Evolutionary conservation across 2,797 vertebrate species (phyloP).

Genomic region (Hemitrygon akajei): DNA sequence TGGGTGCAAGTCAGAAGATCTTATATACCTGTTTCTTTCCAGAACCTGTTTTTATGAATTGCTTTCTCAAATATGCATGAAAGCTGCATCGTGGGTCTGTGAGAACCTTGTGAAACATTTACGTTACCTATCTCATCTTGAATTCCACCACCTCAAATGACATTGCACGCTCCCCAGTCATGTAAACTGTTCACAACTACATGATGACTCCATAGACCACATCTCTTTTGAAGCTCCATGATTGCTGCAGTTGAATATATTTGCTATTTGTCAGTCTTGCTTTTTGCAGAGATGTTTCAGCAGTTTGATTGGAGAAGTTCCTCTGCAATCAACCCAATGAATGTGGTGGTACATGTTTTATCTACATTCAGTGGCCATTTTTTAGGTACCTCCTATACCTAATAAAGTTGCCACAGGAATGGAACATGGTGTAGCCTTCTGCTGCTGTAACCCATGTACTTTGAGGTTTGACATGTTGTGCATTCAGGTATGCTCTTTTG

Average conservation of each 20-base stretch:
- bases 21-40: background rate
- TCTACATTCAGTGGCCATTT: background rate
- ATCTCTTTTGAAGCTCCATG: background rate
- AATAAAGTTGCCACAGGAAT: too few relatives aligned
- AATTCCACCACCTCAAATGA: background rate
- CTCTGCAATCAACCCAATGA: background rate
- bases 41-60: background rate
- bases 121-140: background rate
- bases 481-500: too few relatives aligned
- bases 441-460: too few relatives aligned
- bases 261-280: background rate
- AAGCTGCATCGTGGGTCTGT: background rate
- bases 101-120: background rate
- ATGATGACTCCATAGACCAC: background rate
- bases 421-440: too few relatives aligned
- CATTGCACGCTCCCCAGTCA: background rate
- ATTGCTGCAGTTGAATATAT: background rate
- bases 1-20: background rate
- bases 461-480: too few relatives aligned
- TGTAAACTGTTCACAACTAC: background rate
- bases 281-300: background rate
- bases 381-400: too few relatives aligned
- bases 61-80: background rate
- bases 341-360: background rate
- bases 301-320: background rate